phyloP scores from a whole-genome alignment of 2,113 vertebrate species.

The Gallinago paraguaiae region DNA sequence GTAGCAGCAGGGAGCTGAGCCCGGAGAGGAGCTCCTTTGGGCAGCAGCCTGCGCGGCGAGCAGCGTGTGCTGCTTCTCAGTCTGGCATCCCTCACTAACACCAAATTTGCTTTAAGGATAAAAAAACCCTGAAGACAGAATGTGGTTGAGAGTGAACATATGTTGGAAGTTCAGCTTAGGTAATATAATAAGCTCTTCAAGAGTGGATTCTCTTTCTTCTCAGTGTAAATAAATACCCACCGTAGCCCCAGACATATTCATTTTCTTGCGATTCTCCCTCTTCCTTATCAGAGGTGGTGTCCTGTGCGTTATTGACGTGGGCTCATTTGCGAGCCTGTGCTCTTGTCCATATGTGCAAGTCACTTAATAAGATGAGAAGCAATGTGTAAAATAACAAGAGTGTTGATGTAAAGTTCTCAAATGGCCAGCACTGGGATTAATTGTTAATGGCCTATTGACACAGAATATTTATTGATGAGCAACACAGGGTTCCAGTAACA shows the following conservation, averaged over 20 bases:
- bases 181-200: slow-evolving; percentile 50
- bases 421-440: slow-evolving; percentile 68
- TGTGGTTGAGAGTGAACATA: slow-evolving; percentile 24
- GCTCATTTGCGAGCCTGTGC: slow-evolving; percentile 14
- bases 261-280: slow-evolving; percentile 7
- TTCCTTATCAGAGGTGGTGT: not conserved
- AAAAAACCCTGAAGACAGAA: not conserved
- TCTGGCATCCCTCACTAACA: slow-evolving; percentile 47
- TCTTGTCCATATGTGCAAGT: slow-evolving; percentile 57
- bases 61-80: not conserved
- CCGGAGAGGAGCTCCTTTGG: not conserved
- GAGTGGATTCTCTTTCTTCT: slow-evolving; percentile 23
- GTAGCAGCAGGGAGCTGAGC: slow-evolving; percentile 9
- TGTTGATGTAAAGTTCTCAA: slow-evolving; percentile 74
- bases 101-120: slow-evolving; percentile 24
- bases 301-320: not conserved
- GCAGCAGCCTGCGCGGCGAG: not conserved
- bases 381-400: slow-evolving; percentile 76
- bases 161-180: slow-evolving; percentile 56
- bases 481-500: slow-evolving; percentile 45
- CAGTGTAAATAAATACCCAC: slow-evolving; percentile 37
- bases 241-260: slow-evolving; percentile 22
- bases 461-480: slow-evolving; percentile 66
- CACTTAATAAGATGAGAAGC: slow-evolving; percentile 70
- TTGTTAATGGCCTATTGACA: slow-evolving; percentile 75